Conservation (phyloP, 2,797 vertebrate species). For the Crocidura indochinensis region DNA sequence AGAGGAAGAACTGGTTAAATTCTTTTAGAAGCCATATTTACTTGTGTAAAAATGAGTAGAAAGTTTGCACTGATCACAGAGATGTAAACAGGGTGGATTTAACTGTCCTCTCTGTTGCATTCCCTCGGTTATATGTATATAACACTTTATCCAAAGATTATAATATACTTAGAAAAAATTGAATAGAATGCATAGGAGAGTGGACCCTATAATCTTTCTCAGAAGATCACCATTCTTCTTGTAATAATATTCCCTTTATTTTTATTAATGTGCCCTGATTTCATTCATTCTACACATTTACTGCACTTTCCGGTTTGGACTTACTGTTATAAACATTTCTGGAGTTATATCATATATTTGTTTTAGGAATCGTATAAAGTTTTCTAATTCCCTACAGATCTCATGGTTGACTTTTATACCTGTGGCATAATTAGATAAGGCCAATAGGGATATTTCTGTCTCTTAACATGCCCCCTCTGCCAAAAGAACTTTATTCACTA, state of each 20-base stretch:
- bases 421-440: background rate
- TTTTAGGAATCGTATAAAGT: background rate
- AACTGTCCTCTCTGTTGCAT: background rate
- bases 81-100: background rate
- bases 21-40: background rate
- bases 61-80: background rate
- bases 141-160: background rate
- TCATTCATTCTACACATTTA: background rate
- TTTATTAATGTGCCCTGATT: too few species aligned
- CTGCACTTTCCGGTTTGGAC: background rate
- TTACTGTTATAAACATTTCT: background rate
- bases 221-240: background rate
- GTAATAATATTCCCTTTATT: background rate
- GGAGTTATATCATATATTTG: background rate
- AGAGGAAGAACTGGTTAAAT: background rate
- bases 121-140: background rate
- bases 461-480: background rate
- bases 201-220: background rate
- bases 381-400: background rate
- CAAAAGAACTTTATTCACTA: background rate
- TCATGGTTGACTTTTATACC: background rate
- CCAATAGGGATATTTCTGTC: background rate
- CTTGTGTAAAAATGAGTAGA: background rate
- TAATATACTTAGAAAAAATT: background rate
- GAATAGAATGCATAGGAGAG: background rate